Evolutionary conservation across 2,888 invertebrate genomes (phyloP), one percentile per base, ranked within the genome.

Genomic region (Lepidochitona cinerea): DNA sequence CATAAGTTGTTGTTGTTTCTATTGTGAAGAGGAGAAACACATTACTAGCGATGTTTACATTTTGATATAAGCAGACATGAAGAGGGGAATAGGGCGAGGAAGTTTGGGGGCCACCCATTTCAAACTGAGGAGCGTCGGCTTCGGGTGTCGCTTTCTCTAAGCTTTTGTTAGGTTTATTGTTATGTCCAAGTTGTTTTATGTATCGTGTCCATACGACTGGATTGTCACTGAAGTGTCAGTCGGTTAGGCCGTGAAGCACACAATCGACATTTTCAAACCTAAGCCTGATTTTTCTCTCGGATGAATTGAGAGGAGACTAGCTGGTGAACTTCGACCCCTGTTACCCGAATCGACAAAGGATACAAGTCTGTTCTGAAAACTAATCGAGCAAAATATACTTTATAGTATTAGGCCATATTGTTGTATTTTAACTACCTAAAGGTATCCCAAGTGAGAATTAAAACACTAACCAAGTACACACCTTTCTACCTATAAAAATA

Each of bases 1-100:
- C n/a, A n/a, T n/a, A n/a, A n/a, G n/a, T n/a, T 29, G 59, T 59
- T 59, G 29, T 59, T 59, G 59, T 59, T 59, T 59, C 59, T 26
- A 59, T 59, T 59, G 59, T 59, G 59, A 18, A 23, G 18, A 12
- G 26, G 32, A 59, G 29, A 59, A 59, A 59, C 59, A 59, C 29
- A 23, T 59, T 59, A 59, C 59, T 32, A 12, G 23, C 29, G 4
- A 23, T 59, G 32, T 59, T 59, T 59, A 59, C 59, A 59, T 32
- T 59, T 49, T 29, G 29, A 59, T 26, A 59, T 59, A 59, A 59
- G 59, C 23, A 26, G 59, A 29, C 12, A 14, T 59, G 59, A 59
- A 59, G 23, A 59, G 59, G 32, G 26, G 26, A 23, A 59, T 29
- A 29, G 59, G 29, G 29, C 23, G 59, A 26, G 23, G 14, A 23